These are phyloP conservation scores for Drosophila multiciliata DNA, from an alignment of 2,888 invertebrate genomes.

Conservation along the genomic window DNA sequence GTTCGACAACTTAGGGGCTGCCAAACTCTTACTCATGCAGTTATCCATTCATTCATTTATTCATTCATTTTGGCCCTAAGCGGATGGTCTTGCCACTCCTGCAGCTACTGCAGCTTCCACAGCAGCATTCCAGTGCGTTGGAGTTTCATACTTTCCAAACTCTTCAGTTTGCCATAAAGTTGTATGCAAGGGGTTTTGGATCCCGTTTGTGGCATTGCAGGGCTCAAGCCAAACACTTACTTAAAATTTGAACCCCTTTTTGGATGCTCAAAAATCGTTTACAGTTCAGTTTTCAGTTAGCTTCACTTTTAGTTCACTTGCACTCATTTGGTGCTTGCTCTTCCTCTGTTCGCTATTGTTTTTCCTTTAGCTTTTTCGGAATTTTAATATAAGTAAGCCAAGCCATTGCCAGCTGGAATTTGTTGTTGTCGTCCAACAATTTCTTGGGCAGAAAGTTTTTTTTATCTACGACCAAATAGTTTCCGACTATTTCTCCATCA, in stretches of 20 bases:
- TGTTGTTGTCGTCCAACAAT: slow-evolving; percentile 29
- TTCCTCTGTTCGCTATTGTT: slow-evolving; percentile 15
- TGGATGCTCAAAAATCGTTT: slow-evolving; percentile 58
- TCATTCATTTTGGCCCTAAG: slow-evolving; percentile 59
- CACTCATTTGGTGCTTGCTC: slow-evolving; percentile 39
- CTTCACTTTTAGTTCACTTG: slow-evolving; percentile 67
- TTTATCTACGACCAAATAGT: slow-evolving; percentile 80
- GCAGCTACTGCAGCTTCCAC: slow-evolving; percentile 9
- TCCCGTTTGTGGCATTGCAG: slow-evolving; percentile 30
- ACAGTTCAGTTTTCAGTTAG: slow-evolving; percentile 59
- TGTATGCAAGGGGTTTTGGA: slow-evolving; percentile 36
- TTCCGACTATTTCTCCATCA: slow-evolving; percentile 79
- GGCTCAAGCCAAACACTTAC: slow-evolving; percentile 53
- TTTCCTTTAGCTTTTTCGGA: slow-evolving; percentile 33
- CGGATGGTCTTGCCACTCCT: slow-evolving; percentile 21
- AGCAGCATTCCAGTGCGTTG: slow-evolving; percentile 42
- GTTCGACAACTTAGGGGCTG: slow-evolving; percentile 51
- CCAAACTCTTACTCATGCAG: slow-evolving; percentile 48
- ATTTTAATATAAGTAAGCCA: slow-evolving; percentile 78
- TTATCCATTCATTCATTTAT: slow-evolving; percentile 72
- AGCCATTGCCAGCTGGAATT: slow-evolving; percentile 57
- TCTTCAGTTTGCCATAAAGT: slow-evolving; percentile 39
- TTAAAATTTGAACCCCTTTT: slow-evolving; percentile 59
- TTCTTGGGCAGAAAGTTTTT: slow-evolving; percentile 49
- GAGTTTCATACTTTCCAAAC: slow-evolving; percentile 45